phyloP scores from a whole-genome alignment of 92 coral and sea anemone species.

The Porites lobata region DNA sequence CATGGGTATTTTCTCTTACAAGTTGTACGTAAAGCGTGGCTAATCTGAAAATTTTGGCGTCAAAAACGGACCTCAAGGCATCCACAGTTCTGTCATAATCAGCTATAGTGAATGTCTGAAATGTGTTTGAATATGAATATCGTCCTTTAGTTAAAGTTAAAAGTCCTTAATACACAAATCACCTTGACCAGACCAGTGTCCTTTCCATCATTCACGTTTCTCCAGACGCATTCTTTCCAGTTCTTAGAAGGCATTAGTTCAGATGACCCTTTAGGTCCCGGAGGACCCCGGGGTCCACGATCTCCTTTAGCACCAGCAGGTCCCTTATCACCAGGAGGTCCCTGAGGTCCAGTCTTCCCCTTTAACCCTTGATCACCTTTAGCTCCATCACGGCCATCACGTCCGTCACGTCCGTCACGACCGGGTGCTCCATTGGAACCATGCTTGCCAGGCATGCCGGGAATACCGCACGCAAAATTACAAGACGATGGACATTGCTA shows the following conservation, averaged over 20 bases:
- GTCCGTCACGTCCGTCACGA: constrained; percentile 1
- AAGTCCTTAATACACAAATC: not conserved
- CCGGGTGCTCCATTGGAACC: constrained; percentile 1
- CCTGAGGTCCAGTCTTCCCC: constrained; percentile 15
- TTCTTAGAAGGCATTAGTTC: not conserved
- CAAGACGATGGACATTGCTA: not conserved
- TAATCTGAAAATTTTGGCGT: too few species aligned
- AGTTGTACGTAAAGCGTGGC: too few species aligned
- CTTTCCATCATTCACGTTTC: not conserved
- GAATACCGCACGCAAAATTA: not conserved
- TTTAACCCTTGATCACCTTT: constrained; percentile 1
- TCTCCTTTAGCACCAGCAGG: not conserved
- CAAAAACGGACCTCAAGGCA: too few species aligned
- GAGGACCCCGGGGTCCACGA: not conserved
- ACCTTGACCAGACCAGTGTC: constrained; percentile 6
- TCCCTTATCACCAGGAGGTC: constrained; percentile 4
- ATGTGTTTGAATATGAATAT: too few species aligned
- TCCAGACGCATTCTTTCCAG: constrained; percentile 8
- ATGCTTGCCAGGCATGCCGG: not conserved
- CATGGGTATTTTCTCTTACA: too few species aligned
- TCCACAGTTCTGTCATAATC: too few species aligned
- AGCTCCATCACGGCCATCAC: constrained; percentile 3
- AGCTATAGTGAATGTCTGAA: too few species aligned
- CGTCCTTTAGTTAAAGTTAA: too few species aligned
- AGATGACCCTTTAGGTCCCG: not conserved